phyloP scores from a whole-genome alignment of 2,888 invertebrate genomes.

The Cecidostiba fungosa region DNA sequence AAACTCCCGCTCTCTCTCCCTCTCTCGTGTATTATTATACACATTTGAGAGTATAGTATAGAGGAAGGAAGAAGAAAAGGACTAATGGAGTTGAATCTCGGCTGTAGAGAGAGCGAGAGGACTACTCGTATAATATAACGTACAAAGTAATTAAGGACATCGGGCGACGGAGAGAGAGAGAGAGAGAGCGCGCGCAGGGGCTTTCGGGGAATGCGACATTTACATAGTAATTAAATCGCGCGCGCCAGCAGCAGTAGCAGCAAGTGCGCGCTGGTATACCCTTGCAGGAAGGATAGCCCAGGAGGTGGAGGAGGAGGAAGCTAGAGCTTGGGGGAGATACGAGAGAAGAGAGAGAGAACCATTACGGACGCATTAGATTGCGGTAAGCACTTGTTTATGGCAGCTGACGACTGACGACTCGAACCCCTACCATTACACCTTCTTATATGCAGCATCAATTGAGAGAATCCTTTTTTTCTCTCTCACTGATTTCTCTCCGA shows the following conservation, averaged over 20 bases:
- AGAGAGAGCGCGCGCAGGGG: conserved; percentile 72
- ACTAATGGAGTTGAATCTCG: conserved; percentile 57
- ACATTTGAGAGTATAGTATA: neutral
- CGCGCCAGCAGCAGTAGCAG: conserved; percentile 70
- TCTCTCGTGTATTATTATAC: neutral
- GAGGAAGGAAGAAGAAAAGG: conserved; percentile 51
- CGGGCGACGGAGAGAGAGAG: conserved; percentile 74
- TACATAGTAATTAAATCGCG: conserved; percentile 81
- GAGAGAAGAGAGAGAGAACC: conserved; percentile 77
- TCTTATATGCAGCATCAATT: neutral
- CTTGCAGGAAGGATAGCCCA: neutral
- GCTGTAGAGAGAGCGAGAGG: neutral
- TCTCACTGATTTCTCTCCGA: no score
- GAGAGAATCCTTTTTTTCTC: neutral
- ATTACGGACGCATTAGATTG: conserved; percentile 81
- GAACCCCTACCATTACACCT: conserved; percentile 10
- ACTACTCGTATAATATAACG: conserved; percentile 77
- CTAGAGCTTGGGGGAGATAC: conserved; percentile 76
- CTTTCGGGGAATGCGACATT: conserved; percentile 79
- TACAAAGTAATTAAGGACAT: conserved; percentile 81
- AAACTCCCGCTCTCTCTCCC: conserved; percentile 10
- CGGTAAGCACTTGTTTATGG: conserved; percentile 80
- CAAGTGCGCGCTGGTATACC: conserved; percentile 73
- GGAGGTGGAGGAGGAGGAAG: neutral
- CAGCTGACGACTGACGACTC: conserved; percentile 56